phyloP scores from a whole-genome alignment of 2,888 invertebrate genomes.

The Diploptera punctata region DNA sequence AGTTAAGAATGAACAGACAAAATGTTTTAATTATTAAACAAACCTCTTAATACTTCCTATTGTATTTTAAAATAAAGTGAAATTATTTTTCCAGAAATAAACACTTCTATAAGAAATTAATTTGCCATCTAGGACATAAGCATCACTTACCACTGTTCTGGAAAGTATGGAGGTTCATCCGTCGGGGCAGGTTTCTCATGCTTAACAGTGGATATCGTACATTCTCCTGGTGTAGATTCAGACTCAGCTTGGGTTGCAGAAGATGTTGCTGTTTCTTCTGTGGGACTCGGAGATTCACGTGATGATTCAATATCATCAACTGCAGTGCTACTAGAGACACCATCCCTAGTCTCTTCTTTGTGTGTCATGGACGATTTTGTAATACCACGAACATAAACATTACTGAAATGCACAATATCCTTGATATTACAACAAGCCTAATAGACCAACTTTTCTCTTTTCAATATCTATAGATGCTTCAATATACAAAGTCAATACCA shows the following conservation, averaged over 20 bases:
- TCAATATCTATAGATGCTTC: too few relatives aligned
- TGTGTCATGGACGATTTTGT: constrained; percentile 6
- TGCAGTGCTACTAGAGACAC: background rate
- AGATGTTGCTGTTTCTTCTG: constrained; percentile 16
- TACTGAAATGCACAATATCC: constrained; percentile 27
- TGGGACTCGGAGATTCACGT: constrained; percentile 52
- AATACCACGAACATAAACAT: constrained; percentile 30
- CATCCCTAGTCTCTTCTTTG: constrained; percentile 11
- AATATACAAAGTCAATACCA: too few relatives aligned
- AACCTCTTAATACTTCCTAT: too few relatives aligned
- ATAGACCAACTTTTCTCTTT: too few relatives aligned
- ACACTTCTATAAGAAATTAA: too few relatives aligned
- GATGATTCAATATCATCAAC: constrained; percentile 53
- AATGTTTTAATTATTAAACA: too few relatives aligned
- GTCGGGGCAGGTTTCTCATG: constrained; percentile 62
- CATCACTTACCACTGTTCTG: constrained; percentile 75
- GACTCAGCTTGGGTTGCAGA: constrained; percentile 12
- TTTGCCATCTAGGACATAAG: background rate
- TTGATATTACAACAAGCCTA: too few relatives aligned
- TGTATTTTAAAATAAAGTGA: too few relatives aligned
- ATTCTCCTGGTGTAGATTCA: constrained; percentile 27
- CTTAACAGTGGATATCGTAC: constrained; percentile 1
- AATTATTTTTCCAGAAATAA: too few relatives aligned
- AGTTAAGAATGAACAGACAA: too few relatives aligned
- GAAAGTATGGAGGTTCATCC: constrained; percentile 76